Percentiles rank a stretch among this genome's conserved stretches.
These are phyloP conservation scores for Psittacula derbiana DNA, from an alignment of 2,797 vertebrate species.

Conservation along the genomic window DNA sequence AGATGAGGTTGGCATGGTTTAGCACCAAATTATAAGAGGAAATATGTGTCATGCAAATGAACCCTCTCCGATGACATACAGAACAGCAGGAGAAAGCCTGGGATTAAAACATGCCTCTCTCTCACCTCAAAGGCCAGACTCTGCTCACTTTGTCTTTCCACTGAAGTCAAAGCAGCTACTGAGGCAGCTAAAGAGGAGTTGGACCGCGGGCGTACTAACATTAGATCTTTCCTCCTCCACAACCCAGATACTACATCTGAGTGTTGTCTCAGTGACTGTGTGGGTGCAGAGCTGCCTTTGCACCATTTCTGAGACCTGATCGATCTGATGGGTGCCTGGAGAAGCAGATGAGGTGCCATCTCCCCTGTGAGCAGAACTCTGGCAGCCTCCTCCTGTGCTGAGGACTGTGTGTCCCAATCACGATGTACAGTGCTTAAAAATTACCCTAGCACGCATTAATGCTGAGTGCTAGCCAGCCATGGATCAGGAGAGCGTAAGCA, in stretches of 20 bases:
- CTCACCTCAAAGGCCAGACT: neutral
- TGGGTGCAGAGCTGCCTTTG: neutral
- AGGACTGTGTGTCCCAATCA: neutral
- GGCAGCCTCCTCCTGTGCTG: neutral
- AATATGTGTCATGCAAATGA: neutral
- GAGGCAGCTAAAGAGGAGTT: neutral
- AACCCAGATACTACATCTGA: fast-evolving
- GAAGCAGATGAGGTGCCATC: neutral
- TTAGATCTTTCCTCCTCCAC: neutral
- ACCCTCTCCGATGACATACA: fast-evolving
- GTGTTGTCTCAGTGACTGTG: neutral
- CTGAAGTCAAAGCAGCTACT: neutral
- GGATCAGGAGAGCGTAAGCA: fast-evolving
- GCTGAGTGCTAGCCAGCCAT: neutral
- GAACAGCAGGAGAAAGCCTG: neutral
- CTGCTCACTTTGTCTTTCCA: neutral
- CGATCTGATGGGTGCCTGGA: fast-evolving
- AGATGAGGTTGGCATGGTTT: neutral
- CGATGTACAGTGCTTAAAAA: neutral
- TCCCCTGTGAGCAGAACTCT: neutral
- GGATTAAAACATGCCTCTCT: neutral
- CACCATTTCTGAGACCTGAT: neutral
- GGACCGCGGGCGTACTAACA: fast-evolving
- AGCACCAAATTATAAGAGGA: neutral
- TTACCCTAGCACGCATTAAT: fast-evolving